phyloP scores from a whole-genome alignment of 2,113 vertebrate genomes.

The Gymnogyps californianus region DNA sequence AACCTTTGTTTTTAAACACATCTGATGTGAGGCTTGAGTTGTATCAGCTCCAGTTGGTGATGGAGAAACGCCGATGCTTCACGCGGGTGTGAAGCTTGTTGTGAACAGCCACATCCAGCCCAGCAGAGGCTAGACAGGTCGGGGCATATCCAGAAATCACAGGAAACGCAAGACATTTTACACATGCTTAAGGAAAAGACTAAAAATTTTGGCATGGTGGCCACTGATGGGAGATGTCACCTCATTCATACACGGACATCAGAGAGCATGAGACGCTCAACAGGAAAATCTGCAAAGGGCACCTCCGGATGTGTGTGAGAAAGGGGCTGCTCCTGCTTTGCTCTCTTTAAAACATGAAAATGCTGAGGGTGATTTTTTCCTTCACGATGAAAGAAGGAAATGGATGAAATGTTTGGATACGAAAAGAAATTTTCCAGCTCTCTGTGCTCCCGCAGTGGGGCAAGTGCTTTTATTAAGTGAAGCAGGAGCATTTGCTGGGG shows the following conservation, averaged over 20 bases:
- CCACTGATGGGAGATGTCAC: neutral
- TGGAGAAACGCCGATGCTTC: neutral
- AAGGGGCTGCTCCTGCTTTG: neutral
- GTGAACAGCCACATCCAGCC: neutral
- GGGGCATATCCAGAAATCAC: neutral
- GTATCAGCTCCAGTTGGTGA: fast-evolving
- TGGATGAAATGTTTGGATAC: neutral
- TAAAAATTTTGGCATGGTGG: neutral
- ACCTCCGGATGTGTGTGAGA: neutral
- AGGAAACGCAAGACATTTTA: neutral
- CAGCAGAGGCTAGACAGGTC: neutral
- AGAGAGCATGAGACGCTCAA: neutral
- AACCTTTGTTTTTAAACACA: neutral
- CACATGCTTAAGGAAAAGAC: neutral
- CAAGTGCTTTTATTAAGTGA: neutral
- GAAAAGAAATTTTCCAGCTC: neutral
- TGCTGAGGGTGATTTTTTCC: neutral
- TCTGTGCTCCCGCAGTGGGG: neutral
- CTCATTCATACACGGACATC: neutral
- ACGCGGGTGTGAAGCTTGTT: neutral
- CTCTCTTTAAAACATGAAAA: neutral
- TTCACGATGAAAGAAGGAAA: neutral
- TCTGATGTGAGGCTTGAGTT: neutral
- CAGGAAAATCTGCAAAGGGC: neutral
- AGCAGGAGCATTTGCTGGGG: neutral